Evolutionary conservation across 2,888 invertebrate species (phyloP).

Genomic region (Lochmaea crataegi): DNA sequence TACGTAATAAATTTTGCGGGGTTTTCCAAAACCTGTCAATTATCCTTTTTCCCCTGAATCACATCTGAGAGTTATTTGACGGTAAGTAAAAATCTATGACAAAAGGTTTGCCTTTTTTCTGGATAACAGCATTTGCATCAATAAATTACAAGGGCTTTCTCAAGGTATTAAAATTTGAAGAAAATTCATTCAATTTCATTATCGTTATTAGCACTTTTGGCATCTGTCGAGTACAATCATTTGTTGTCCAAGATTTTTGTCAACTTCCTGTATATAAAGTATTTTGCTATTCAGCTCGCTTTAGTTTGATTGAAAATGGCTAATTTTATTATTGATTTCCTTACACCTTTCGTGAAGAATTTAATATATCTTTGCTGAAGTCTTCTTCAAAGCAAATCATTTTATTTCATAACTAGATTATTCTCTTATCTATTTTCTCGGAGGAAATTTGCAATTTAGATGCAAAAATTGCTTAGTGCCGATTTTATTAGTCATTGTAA

Average conservation of each 20-base stretch:
- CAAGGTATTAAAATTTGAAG: too few relatives aligned
- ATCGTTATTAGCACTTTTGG: too few relatives aligned
- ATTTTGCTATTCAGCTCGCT: too few relatives aligned
- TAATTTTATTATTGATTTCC: background rate
- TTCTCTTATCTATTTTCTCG: background rate
- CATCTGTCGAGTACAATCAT: too few relatives aligned
- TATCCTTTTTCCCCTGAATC: background rate
- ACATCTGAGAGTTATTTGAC: background rate
- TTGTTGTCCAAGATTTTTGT: too few relatives aligned
- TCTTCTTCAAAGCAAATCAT: background rate
- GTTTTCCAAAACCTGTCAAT: conserved; percentile 1
- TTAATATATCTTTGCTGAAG: background rate
- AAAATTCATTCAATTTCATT: too few relatives aligned
- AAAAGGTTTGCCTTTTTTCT: background rate
- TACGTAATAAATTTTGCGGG: background rate
- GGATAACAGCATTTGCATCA: too few relatives aligned
- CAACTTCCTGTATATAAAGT: too few relatives aligned
- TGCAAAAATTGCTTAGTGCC: too few relatives aligned
- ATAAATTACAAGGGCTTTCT: too few relatives aligned
- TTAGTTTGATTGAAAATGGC: too few relatives aligned
- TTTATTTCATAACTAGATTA: background rate
- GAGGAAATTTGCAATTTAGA: background rate
- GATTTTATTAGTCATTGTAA: too few relatives aligned
- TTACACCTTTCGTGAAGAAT: background rate
- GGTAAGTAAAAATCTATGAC: background rate